Percentiles rank a stretch among this genome's conserved stretches.
Evolutionary conservation across 2,888 invertebrate genomes (phyloP).

Genomic region (Stenolophus ochropezus): DNA sequence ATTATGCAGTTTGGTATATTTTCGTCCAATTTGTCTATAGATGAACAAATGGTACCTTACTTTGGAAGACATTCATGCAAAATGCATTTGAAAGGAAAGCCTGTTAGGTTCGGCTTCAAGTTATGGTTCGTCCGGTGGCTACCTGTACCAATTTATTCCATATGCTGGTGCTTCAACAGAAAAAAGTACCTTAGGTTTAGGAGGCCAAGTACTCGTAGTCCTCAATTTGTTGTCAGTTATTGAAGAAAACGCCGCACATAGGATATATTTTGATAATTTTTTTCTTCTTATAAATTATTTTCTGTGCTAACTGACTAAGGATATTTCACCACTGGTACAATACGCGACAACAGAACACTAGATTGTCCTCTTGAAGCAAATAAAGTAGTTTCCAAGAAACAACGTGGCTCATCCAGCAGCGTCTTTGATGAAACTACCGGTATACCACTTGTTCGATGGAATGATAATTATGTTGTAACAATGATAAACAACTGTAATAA

Average conservation of each 20-base stretch:
- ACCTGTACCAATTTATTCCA: conserved; percentile 61
- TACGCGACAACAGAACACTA: conserved; percentile 4
- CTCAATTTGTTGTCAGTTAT: conserved; percentile 19
- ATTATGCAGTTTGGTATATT: conserved; percentile 61
- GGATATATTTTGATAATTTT: conserved; percentile 40
- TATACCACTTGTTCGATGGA: conserved; percentile 15
- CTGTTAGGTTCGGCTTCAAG: conserved; percentile 62
- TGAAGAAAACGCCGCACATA: neutral
- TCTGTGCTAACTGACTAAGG: conserved; percentile 1
- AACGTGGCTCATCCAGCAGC: neutral
- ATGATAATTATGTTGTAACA: conserved; percentile 22
- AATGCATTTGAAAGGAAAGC: conserved; percentile 63
- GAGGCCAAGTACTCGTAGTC: conserved; percentile 31
- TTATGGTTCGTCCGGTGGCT: conserved; percentile 61
- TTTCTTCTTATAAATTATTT: conserved; percentile 30
- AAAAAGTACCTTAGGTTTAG: conserved; percentile 18
- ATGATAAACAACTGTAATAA: neutral
- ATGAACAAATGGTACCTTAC: conserved; percentile 63
- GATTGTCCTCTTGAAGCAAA: neutral
- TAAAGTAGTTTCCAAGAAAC: conserved; percentile 1
- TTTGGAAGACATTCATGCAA: conserved; percentile 62
- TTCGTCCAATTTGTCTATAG: conserved; percentile 60
- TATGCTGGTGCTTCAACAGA: conserved; percentile 59
- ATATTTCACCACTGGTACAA: conserved; percentile 20
- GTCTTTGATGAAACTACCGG: neutral